These are phyloP conservation scores for Psettodes erumei DNA, from an alignment of 2,113 vertebrate genomes.

Conservation along the genomic window DNA sequence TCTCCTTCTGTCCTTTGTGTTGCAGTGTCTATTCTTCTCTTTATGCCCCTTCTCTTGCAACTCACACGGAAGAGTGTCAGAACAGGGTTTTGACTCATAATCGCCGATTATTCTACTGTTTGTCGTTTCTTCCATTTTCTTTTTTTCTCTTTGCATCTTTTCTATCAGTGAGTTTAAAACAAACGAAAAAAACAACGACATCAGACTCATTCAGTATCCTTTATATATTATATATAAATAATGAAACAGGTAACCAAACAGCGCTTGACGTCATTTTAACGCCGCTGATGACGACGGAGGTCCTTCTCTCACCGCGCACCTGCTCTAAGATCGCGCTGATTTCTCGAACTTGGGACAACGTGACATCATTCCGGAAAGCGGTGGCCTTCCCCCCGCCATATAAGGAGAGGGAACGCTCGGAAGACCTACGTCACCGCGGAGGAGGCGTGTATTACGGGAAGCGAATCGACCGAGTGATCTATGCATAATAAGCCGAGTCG, in stretches of 20 bases:
- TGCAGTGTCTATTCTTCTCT: not conserved
- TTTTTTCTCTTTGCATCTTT: no score
- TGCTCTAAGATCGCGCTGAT: constrained; percentile 29
- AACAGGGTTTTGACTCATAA: not conserved
- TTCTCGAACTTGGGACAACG: constrained; percentile 49
- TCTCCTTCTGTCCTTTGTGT: not conserved
- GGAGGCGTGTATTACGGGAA: constrained; percentile 81
- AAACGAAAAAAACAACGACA: not conserved
- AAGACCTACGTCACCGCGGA: constrained; percentile 72
- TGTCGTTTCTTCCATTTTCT: no score
- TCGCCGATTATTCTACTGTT: not conserved
- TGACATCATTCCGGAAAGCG: constrained; percentile 81
- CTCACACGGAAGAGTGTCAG: not conserved
- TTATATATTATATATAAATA: no score
- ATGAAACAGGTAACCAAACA: no score
- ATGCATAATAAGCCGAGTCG: constrained; percentile 12
- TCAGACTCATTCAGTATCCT: not conserved
- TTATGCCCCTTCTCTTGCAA: not conserved
- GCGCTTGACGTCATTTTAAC: no score
- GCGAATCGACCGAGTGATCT: constrained; percentile 59
- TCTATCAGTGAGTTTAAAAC: not conserved
- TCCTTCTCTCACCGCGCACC: not conserved
- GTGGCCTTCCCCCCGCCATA: constrained; percentile 73
- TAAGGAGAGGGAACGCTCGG: constrained; percentile 73
- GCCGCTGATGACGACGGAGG: not conserved